These are phyloP conservation scores for Mionectes olivaceus DNA, from an alignment of 2,797 vertebrate species.

Conservation along the genomic window DNA sequence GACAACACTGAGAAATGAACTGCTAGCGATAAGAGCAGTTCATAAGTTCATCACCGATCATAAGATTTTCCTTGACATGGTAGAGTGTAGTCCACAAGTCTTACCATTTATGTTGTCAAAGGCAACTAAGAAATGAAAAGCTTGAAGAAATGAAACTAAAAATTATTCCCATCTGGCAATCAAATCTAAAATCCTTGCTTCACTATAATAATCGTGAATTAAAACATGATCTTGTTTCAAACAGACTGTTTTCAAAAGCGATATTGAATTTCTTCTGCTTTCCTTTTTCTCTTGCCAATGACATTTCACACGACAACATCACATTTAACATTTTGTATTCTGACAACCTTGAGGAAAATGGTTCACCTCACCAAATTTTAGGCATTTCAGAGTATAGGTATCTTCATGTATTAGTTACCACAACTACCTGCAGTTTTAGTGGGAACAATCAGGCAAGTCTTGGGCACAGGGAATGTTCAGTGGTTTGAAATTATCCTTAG, in stretches of 20 bases:
- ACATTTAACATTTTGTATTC: not conserved
- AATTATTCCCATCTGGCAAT: not conserved
- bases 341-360: not conserved
- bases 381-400: not conserved
- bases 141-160: not conserved
- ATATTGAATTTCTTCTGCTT: not conserved
- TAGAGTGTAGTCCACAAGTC: not conserved
- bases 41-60: not conserved
- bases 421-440: not conserved
- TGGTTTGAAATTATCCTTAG: not conserved
- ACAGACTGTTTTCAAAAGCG: not conserved
- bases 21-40: not conserved
- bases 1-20: not conserved
- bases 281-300: not conserved
- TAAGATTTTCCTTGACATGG: not conserved
- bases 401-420: not conserved
- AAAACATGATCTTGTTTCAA: not conserved
- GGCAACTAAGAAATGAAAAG: not conserved
- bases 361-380: not conserved
- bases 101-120: not conserved
- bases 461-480: not conserved
- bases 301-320: not conserved
- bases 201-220: not conserved
- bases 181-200: not conserved
- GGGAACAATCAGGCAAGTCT: not conserved